Percentiles rank a stretch among this genome's conserved stretches.
phyloP scores from a whole-genome alignment of 1,140 invertebrate genomes.

The Planococcus citri region DNA sequence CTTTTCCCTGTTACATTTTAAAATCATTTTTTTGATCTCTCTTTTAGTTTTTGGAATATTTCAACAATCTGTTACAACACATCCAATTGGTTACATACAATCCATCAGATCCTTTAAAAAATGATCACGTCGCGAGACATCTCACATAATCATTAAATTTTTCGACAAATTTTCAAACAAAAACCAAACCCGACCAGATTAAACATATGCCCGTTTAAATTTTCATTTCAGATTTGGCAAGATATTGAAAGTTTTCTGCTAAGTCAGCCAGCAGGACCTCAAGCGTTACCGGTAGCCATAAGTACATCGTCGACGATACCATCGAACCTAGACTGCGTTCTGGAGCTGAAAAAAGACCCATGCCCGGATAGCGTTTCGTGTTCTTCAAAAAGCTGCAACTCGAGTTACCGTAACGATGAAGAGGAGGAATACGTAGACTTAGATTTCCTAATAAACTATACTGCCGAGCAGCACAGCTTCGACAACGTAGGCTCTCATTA shows the following conservation, averaged over 20 bases:
- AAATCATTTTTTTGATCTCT: too few relatives aligned
- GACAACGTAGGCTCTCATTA: not conserved
- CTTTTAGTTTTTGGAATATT: too few relatives aligned
- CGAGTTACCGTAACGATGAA: slow-evolving; percentile 27
- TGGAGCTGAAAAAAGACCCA: not conserved
- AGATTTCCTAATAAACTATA: slow-evolving; percentile 36
- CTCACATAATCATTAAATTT: too few relatives aligned
- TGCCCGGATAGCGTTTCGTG: not conserved
- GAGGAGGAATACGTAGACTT: slow-evolving; percentile 39
- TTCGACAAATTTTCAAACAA: too few relatives aligned
- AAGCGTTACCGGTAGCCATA: slow-evolving; percentile 28
- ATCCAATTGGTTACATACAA: too few relatives aligned
- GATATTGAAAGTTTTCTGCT: slow-evolving; percentile 38
- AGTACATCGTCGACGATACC: slow-evolving; percentile 22
- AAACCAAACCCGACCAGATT: too few relatives aligned
- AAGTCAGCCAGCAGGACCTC: slow-evolving; percentile 31
- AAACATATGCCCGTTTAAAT: too few relatives aligned
- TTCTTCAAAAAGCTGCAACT: not conserved
- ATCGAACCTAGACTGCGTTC: not conserved
- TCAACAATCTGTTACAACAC: too few relatives aligned
- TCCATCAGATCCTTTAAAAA: too few relatives aligned
- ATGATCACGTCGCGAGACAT: too few relatives aligned
- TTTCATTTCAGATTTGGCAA: slow-evolving; percentile 39
- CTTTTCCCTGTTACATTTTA: too few relatives aligned
- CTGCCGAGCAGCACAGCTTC: slow-evolving; percentile 33